Conservation (phyloP, 2,888 invertebrate genomes). For the Caenorhabditis uteleia region DNA sequence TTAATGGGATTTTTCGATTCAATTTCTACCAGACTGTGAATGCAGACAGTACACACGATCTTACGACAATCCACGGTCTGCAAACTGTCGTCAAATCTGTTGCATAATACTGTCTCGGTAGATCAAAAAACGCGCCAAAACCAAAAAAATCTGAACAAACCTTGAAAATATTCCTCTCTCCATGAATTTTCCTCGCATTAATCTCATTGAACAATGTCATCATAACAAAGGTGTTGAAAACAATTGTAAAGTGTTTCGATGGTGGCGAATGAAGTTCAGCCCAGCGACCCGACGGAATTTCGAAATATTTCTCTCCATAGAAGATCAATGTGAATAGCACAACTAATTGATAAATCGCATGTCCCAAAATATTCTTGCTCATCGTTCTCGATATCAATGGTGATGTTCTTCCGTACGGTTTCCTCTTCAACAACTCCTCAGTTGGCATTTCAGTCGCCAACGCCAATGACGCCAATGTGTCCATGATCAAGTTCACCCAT, state of each 20-base stretch:
- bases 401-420: conserved; percentile 71
- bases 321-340: conserved; percentile 93
- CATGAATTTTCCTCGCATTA: conserved; percentile 98
- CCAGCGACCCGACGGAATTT: conserved; percentile 88
- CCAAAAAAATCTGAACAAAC: no score
- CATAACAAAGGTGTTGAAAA: conserved; percentile 99
- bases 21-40: no score
- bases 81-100: no score
- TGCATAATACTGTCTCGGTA: no score
- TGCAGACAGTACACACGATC: no score
- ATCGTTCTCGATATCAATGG: conserved; percentile 77
- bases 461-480: conserved; percentile 74
- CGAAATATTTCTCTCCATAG: conserved; percentile 81
- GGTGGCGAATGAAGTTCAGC: conserved; percentile 82
- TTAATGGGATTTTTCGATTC: no score
- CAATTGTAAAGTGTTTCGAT: conserved; percentile 96
- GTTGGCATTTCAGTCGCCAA: conserved; percentile 74
- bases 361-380: conserved; percentile 80
- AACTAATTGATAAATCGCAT: conserved; percentile 68
- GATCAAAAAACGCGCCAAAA: no score
- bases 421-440: conserved; percentile 72
- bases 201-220: conserved; percentile 99
- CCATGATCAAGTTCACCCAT: conserved; percentile 75
- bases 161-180: conserved; percentile 96
- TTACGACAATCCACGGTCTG: no score